phyloP scores from a whole-genome alignment of 2,797 vertebrate species.

The Gymnoscopelus microlampas region DNA sequence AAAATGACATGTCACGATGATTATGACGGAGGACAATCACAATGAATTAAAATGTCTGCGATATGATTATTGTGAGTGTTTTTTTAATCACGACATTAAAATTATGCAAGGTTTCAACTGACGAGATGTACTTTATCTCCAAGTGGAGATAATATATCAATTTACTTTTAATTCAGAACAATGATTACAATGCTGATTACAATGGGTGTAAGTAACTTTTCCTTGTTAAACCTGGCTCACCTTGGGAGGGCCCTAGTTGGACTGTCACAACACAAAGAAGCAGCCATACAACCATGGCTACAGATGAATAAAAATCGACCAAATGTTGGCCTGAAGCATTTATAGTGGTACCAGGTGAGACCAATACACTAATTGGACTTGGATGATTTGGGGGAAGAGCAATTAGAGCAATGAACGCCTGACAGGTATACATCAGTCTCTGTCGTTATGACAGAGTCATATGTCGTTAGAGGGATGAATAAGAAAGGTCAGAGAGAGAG shows the following conservation, averaged over 20 bases:
- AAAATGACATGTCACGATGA: too few species aligned
- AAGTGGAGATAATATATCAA: background rate
- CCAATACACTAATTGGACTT: slow-evolving; percentile 61
- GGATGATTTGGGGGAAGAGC: slow-evolving; percentile 60
- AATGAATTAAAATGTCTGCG: too few species aligned
- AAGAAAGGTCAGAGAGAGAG: too few species aligned
- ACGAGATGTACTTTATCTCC: background rate
- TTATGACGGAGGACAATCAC: too few species aligned
- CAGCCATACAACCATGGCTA: slow-evolving; percentile 61
- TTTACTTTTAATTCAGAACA: too few species aligned
- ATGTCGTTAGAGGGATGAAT: too few species aligned
- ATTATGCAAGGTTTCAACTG: too few species aligned
- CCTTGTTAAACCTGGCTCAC: slow-evolving; percentile 41
- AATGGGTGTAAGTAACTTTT: background rate
- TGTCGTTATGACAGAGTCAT: too few species aligned
- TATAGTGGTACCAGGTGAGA: slow-evolving; percentile 65
- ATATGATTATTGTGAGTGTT: too few species aligned
- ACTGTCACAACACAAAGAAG: slow-evolving; percentile 53
- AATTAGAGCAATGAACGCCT: background rate
- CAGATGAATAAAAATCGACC: slow-evolving; percentile 37
- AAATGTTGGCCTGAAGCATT: background rate
- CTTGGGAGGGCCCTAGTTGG: slow-evolving; percentile 45
- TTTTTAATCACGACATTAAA: background rate
- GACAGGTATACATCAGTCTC: background rate
- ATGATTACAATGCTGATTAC: background rate